Evolutionary conservation across 1,140 invertebrate genomes (phyloP).

Genomic region (Octopus bimaculoides): DNA sequence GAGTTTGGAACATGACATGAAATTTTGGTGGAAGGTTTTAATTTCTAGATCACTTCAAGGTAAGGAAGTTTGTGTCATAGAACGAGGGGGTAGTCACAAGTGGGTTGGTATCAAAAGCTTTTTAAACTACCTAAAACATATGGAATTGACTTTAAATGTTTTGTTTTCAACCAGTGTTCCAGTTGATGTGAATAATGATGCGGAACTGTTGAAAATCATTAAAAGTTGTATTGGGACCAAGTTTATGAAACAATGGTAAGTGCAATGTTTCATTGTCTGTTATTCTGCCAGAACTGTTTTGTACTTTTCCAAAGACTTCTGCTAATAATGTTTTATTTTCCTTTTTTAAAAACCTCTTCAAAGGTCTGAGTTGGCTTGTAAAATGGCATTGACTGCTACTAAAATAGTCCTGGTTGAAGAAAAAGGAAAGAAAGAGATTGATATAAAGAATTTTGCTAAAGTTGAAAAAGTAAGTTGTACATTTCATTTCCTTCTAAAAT

Average conservation of each 20-base stretch:
- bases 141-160: no score
- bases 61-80: no score
- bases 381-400: constrained; percentile 94
- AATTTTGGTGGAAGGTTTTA: no score
- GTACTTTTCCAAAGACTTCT: no score
- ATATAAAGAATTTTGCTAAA: constrained; percentile 98
- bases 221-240: constrained; percentile 97
- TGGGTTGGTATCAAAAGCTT: no score
- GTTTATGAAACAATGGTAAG: constrained; percentile 86
- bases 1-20: no score
- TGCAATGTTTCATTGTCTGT: background rate
- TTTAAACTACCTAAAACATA: no score
- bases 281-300: no score
- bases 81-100: no score
- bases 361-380: constrained; percentile 82
- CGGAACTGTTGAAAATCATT: constrained; percentile 80
- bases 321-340: background rate
- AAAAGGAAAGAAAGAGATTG: constrained; percentile 89
- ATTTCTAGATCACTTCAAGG: no score
- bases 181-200: constrained; percentile 79
- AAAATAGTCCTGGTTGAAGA: constrained; percentile 85
- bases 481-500: no score
- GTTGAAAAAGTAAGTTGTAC: constrained; percentile 75
- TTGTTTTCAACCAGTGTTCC: constrained; percentile 63
- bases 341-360: constrained; percentile 16